Conservation (phyloP, 2,797 vertebrate species). For the Poecile montanus region DNA sequence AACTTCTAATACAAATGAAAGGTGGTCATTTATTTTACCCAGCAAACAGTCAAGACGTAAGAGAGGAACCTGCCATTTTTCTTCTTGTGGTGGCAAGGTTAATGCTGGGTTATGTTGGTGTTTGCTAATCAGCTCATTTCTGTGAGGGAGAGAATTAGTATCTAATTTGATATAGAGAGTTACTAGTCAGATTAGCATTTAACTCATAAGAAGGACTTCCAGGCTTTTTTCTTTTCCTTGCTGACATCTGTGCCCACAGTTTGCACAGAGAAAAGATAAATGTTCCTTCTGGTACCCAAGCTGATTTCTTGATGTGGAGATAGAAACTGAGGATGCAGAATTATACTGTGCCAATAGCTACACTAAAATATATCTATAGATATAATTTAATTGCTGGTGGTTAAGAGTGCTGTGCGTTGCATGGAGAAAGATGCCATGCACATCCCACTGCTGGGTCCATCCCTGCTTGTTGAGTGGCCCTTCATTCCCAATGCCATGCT, state of each 20-base stretch:
- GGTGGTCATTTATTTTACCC: slow-evolving; percentile 74
- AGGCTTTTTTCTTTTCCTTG: neutral
- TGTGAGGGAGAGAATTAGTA: slow-evolving; percentile 42
- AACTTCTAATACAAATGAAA: slow-evolving; percentile 70
- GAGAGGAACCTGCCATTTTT: slow-evolving; percentile 56
- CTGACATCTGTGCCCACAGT: fast-evolving
- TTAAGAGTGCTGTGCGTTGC: neutral
- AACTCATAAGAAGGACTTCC: neutral
- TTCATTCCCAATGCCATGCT: fast-evolving
- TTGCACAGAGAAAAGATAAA: neutral
- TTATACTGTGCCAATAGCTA: neutral
- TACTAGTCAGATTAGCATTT: slow-evolving; percentile 19
- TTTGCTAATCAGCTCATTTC: slow-evolving; percentile 67
- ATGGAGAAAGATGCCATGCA: neutral
- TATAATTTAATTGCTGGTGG: neutral
- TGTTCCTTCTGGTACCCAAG: neutral
- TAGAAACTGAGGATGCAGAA: neutral
- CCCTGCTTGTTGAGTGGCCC: too few species aligned
- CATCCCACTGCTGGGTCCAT: neutral
- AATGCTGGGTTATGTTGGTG: slow-evolving; percentile 65
- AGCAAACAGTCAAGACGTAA: slow-evolving; percentile 61
- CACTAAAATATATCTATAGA: neutral
- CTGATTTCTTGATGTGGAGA: neutral
- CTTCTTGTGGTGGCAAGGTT: slow-evolving; percentile 64
- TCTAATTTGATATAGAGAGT: slow-evolving; percentile 33